These are phyloP conservation scores for Siniperca chuatsi DNA, from an alignment of 2,113 vertebrate species.

Conservation along the genomic window DNA sequence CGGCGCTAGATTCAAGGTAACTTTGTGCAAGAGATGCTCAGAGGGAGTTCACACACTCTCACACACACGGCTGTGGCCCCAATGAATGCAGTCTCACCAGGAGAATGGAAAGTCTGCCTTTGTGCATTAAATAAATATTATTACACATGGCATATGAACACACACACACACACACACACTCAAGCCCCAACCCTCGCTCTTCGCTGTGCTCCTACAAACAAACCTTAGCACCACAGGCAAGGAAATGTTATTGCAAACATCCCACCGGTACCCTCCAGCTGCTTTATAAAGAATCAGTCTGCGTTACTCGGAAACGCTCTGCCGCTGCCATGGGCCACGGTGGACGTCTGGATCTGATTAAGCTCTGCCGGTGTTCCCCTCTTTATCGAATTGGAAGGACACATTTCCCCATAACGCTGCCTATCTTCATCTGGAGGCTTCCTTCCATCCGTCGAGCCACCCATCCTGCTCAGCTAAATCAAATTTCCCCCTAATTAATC, in stretches of 20 bases:
- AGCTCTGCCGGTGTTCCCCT: conserved; percentile 35
- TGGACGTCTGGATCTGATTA: conserved; percentile 64
- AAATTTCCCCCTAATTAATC: conserved; percentile 40
- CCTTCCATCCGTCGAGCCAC: conserved; percentile 18
- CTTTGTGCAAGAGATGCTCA: conserved; percentile 25
- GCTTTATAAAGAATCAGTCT: conserved; percentile 75
- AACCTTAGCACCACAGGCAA: conserved; percentile 60
- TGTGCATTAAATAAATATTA: conserved; percentile 26
- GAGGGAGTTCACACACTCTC: conserved; percentile 29
- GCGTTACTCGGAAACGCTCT: conserved; percentile 50
- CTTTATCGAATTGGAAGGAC: conserved; percentile 56
- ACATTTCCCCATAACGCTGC: conserved; percentile 46
- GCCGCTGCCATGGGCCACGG: conserved; percentile 60
- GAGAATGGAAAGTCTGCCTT: conserved; percentile 11
- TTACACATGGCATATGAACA: conserved; percentile 19
- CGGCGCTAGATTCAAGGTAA: conserved; percentile 26
- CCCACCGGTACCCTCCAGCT: conserved; percentile 56
- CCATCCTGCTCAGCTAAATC: conserved; percentile 20
- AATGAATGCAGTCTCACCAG: conserved; percentile 9
- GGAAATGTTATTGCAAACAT: conserved; percentile 73
- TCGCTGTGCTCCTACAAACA: conserved; percentile 45
- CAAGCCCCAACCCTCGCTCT: not conserved
- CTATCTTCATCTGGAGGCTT: conserved; percentile 52
- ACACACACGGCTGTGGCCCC: conserved; percentile 17
- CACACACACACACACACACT: conserved; percentile 8